phyloP scores from a whole-genome alignment of 2,113 vertebrate genomes.

The Prietella phreatophila region DNA sequence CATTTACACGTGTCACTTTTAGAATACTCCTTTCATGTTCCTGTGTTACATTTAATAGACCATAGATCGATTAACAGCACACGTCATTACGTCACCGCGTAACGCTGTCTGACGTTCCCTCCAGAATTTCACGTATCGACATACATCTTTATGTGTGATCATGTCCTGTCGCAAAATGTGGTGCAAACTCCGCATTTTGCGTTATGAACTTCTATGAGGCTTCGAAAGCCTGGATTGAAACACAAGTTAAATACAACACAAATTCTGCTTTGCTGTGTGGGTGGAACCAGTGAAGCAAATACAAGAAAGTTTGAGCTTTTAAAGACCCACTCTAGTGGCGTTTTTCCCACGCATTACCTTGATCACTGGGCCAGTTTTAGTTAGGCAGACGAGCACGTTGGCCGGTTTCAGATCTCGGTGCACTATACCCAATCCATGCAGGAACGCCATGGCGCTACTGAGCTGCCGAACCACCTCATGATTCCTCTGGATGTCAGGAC shows the following conservation, averaged over 20 bases:
- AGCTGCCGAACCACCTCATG: conserved; percentile 87
- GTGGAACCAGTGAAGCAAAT: neutral
- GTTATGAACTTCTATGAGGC: neutral
- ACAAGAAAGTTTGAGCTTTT: neutral
- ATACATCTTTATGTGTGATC: too few species aligned
- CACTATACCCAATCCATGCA: conserved; percentile 88
- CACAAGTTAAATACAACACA: neutral
- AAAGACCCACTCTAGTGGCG: neutral
- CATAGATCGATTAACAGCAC: too few species aligned
- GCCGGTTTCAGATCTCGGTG: conserved; percentile 95
- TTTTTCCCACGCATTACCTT: conserved; percentile 68
- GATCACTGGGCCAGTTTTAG: conserved; percentile 79
- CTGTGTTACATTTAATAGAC: too few species aligned
- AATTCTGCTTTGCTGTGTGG: neutral
- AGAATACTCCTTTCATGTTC: too few species aligned
- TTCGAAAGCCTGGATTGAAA: neutral
- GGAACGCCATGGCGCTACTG: conserved; percentile 86
- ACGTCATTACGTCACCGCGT: too few species aligned
- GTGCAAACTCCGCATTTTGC: too few species aligned
- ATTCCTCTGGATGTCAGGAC: conserved; percentile 80
- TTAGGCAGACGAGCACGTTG: conserved; percentile 89
- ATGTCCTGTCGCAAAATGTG: too few species aligned
- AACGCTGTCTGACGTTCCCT: too few species aligned
- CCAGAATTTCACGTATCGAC: too few species aligned
- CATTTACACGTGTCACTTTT: too few species aligned